Percentiles rank a stretch among this genome's conserved stretches.
These are phyloP conservation scores for Dendroctonus valens DNA, from an alignment of 1,140 invertebrate genomes.

Conservation along the genomic window DNA sequence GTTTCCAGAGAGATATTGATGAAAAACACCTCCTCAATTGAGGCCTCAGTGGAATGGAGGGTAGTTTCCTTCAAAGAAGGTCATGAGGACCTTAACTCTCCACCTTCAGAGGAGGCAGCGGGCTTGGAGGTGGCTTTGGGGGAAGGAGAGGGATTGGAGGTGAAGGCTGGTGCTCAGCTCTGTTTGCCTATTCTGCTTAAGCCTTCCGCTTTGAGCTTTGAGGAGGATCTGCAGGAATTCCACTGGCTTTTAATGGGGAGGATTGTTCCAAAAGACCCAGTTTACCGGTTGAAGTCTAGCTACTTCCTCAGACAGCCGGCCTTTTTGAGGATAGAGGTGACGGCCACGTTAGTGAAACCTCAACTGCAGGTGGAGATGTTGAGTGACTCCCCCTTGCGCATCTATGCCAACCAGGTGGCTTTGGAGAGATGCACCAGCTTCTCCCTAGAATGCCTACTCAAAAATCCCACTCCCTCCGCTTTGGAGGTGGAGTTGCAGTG, in stretches of 20 bases:
- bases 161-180: too few species aligned
- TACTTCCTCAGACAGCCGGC: slow-evolving; percentile 32
- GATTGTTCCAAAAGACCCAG: not conserved
- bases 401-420: slow-evolving; percentile 39
- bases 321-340: slow-evolving; percentile 31
- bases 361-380: slow-evolving; percentile 31
- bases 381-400: slow-evolving; percentile 23
- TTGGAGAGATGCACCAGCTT: slow-evolving; percentile 16
- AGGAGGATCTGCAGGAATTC: too few species aligned
- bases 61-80: slow-evolving; percentile 7
- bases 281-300: slow-evolving; percentile 32
- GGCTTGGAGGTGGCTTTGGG: not conserved
- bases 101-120: slow-evolving; percentile 18
- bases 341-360: slow-evolving; percentile 31
- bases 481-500: not conserved
- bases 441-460: slow-evolving; percentile 11
- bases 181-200: too few species aligned
- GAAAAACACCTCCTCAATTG: slow-evolving; percentile 22
- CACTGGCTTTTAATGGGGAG: too few species aligned
- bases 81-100: not conserved
- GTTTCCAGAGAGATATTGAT: slow-evolving; percentile 9
- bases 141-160: not conserved
- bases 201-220: too few species aligned
- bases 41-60: slow-evolving; percentile 14
- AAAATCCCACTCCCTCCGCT: slow-evolving; percentile 13